Evolutionary conservation across 2,113 vertebrate species (phyloP), one percentile per base, ranked within the genome.

Genomic region (Harpagus bidentatus): DNA sequence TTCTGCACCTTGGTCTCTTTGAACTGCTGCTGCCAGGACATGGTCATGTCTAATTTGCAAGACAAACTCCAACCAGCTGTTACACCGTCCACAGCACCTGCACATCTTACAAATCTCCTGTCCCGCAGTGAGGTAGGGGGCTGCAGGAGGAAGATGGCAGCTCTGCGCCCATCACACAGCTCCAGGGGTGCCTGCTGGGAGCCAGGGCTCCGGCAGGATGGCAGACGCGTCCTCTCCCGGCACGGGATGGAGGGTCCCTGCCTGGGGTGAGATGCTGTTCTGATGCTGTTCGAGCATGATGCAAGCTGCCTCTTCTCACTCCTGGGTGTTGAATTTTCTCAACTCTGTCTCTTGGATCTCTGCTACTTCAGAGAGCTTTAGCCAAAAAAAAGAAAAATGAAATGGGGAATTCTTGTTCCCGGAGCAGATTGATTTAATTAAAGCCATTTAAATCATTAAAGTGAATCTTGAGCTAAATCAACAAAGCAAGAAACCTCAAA

Each of bases 31-130:
- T 21, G 69, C 69, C 69, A 9, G 55, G 47, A 19, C 50, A 3
- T 26, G 3, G 21, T 23, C 26, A 8, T 4, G 15, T 3, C 23
- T 26, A 11, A 31, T 6, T 11, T 2, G 9, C n/a, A 16, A 42
- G 19, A 9, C 38, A 4, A 19, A 36, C 16, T 12, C 23, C 53
- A 3, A 11, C 47, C 6, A 10, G 56, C n/a, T 19, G 26, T 6
- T 9, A 8, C 7, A 11, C 23, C 25, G 4, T 28, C 34, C n/a
- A 6, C n/a, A 3, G 19, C 18, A 4, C 48, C 69, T 8, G 36
- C 38, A 7, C 34, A 19, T 16, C 16, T 6, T 36, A 28, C 12
- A 16, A 9, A 36, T 31, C 34, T 42, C 52, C 42, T 25, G 3
- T 16, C 22, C 73, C 21, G 14, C 17, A 14, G 47, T 3, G 4